phyloP scores from a whole-genome alignment of 2,113 vertebrate species.

The Callipepla californica region DNA sequence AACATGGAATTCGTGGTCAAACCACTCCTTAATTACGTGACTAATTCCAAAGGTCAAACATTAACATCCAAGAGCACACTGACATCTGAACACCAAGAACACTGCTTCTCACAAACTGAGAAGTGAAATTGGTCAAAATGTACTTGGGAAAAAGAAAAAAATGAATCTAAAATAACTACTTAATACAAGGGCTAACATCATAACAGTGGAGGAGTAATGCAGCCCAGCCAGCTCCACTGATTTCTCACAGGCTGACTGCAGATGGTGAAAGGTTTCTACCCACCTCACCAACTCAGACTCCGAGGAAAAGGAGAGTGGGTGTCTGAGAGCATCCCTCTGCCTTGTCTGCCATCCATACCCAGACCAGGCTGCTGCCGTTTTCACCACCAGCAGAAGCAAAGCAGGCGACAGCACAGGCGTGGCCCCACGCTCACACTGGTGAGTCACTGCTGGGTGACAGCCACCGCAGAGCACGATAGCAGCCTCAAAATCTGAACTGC shows the following conservation, averaged over 20 bases:
- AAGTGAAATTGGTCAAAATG: not conserved
- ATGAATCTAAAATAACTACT: not conserved
- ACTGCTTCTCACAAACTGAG: not conserved
- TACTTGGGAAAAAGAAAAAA: not conserved
- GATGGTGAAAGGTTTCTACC: accelerated
- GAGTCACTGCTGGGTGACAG: not conserved
- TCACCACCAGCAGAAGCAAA: not conserved
- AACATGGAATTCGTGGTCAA: not conserved
- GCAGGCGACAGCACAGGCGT: not conserved
- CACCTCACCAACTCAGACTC: not conserved
- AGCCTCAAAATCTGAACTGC: not conserved
- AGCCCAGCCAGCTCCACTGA: not conserved
- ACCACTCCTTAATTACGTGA: not conserved
- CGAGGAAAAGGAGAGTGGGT: accelerated
- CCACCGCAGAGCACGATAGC: not conserved
- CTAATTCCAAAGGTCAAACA: not conserved
- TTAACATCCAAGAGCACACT: not conserved
- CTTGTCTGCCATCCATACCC: not conserved
- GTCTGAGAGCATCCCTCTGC: not conserved
- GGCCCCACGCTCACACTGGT: not conserved
- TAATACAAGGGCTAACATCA: not conserved
- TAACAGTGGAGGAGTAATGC: not conserved
- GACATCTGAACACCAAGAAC: not conserved
- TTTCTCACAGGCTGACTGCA: not conserved
- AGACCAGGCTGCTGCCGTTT: accelerated